Evolutionary conservation across 92 coral and sea anemone species (phyloP), one percentile per base, ranked within the genome.

Genomic region (Blastomussa wellsi): DNA sequence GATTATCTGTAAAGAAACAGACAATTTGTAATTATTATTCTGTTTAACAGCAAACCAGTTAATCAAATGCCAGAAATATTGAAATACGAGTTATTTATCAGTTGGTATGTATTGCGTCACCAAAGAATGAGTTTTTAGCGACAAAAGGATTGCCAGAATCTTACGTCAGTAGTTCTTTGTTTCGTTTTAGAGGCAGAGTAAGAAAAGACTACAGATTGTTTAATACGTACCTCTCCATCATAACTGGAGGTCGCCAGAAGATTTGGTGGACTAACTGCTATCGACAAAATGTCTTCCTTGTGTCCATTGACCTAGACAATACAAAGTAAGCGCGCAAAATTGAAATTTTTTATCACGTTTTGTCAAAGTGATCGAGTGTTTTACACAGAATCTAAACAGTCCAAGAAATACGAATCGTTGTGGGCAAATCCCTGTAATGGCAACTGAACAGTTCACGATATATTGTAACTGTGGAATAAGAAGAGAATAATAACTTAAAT

Each of bases 161-260:
- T 60, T 13, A 60, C 33, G 33, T 60, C 6, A 17, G 3, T 33
- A 62, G 35, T 28, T 7, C 16, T 62, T 62, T 35, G 0, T 26
- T 62, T 62, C 33, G 26, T 7, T 7, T 24, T 60, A 4, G 32
- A 2, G 68, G 14, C 65, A 62, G 6, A 26, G 33, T 7, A 62
- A 62, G 10, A 12, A 62, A 26, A 26, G 17, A 7, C 14, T n/a
- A 17, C 13, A 33, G 37, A 70, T 26, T 70, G 26, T 70, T 17
- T 19, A n/a, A n/a, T n/a, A 19, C 0, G 74, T 84, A 90, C 99
- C 98, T 97, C 99, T 39, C 99, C 99, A 70, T 97, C 98, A 77
- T 94, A 97, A 87, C 99, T 95, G 28, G 99, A 95, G 13, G 99
- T 95, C 5, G 99, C 99, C 77, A 97, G 86, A 35, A 97, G 89